Conservation (phyloP, 2,888 invertebrate species). For the Zygothrica quintamaculata region DNA sequence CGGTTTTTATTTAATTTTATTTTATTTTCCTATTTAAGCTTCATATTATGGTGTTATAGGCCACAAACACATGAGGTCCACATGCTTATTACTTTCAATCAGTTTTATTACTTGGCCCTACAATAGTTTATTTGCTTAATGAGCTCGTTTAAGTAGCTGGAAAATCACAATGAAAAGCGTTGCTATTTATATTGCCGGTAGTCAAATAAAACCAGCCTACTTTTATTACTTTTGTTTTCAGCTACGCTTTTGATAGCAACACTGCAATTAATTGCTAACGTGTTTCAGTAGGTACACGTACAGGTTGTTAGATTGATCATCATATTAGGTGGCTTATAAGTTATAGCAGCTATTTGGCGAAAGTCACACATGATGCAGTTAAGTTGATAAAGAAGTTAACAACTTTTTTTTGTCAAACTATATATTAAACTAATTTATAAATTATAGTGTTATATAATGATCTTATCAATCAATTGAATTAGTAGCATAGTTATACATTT, state of each 20-base stretch:
- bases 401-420: no score
- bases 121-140: conserved; percentile 20
- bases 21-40: conserved; percentile 10
- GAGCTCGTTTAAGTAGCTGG: conserved; percentile 17
- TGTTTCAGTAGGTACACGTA: not conserved
- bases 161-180: conserved; percentile 19
- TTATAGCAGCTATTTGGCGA: conserved; percentile 1
- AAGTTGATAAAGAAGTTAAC: not conserved
- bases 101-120: conserved; percentile 22
- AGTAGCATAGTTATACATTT: no score
- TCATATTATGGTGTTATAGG: conserved; percentile 44
- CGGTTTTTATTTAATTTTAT: conserved; percentile 25
- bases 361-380: not conserved
- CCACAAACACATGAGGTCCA: conserved; percentile 14
- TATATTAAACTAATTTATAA: no score
- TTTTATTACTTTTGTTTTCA: conserved; percentile 1
- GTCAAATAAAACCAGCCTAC: conserved; percentile 10
- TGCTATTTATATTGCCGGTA: conserved; percentile 25
- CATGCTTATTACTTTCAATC: conserved; percentile 61
- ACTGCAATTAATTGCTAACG: conserved; percentile 12
- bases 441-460: no score
- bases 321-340: not conserved
- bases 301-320: not conserved
- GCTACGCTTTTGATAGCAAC: not conserved
- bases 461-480: no score